Percentiles rank a stretch among this genome's conserved stretches.
phyloP scores from a whole-genome alignment of 2,888 invertebrate genomes.

The Steinernema hermaphroditum region DNA sequence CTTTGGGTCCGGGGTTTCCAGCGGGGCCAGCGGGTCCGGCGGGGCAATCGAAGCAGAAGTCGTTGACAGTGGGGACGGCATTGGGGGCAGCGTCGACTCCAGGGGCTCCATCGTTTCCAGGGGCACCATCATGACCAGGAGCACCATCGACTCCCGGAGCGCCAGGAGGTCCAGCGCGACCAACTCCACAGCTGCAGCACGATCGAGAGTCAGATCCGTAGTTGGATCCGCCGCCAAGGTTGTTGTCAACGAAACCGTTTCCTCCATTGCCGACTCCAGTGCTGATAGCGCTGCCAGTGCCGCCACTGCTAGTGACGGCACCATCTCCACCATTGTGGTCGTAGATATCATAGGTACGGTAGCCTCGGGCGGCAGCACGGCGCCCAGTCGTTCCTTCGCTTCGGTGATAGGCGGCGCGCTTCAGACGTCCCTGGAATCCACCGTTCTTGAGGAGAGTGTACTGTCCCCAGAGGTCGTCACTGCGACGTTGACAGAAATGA shows the following conservation, averaged over 20 bases:
- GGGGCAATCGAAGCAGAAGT: conserved; percentile 58
- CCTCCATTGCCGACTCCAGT: conserved; percentile 1
- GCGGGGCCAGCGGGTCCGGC: conserved; percentile 43
- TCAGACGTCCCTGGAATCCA: background rate
- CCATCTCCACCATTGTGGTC: background rate
- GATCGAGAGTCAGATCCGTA: conserved; percentile 35
- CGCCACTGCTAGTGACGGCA: conserved; percentile 46
- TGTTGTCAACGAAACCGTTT: background rate
- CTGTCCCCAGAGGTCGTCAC: conserved; percentile 53
- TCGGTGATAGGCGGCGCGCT: background rate
- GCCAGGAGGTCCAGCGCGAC: conserved; percentile 51
- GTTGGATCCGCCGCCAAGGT: conserved; percentile 17
- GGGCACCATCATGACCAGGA: conserved; percentile 48
- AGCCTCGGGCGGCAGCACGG: background rate
- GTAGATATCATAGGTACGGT: background rate
- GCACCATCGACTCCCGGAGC: conserved; percentile 52
- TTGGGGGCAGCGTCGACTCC: conserved; percentile 45
- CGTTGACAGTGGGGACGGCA: conserved; percentile 39
- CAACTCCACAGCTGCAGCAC: conserved; percentile 53
- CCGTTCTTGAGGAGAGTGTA: conserved; percentile 34
- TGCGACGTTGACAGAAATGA: conserved; percentile 51
- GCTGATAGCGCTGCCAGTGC: too few species aligned
- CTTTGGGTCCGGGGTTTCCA: background rate
- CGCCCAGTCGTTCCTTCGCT: background rate
- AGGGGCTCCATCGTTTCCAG: conserved; percentile 54